Evolutionary conservation across 2,888 invertebrate genomes (phyloP).

Genomic region (Pharmacophagus antenor): DNA sequence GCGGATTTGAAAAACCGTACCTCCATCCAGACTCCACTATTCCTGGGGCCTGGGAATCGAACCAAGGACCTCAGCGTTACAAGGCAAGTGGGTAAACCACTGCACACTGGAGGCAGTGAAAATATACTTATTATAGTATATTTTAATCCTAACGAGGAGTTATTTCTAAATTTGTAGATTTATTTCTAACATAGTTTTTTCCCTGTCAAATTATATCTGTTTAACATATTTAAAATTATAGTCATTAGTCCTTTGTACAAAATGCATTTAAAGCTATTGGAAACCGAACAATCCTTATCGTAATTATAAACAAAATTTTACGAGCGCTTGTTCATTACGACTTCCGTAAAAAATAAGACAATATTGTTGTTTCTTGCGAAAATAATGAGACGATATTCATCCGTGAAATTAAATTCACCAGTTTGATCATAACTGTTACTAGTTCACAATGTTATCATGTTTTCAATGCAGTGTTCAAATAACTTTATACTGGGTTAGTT

Average conservation of each 20-base stretch:
- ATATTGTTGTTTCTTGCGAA: constrained; percentile 35
- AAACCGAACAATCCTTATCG: constrained; percentile 37
- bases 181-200: no score
- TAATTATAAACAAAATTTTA: constrained; percentile 50
- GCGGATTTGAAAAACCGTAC: no score
- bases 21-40: no score
- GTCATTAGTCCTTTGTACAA: not conserved
- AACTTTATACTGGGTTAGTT: constrained; percentile 30
- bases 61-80: no score
- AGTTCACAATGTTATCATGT: constrained; percentile 24
- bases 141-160: no score
- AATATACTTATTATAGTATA: no score
- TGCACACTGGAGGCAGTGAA: no score
- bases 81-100: no score
- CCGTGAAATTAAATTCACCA: constrained; percentile 49
- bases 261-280: constrained; percentile 1
- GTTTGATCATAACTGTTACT: constrained; percentile 33
- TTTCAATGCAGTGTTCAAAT: constrained; percentile 21
- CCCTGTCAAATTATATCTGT: no score
- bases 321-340: constrained; percentile 64
- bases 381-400: constrained; percentile 46
- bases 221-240: not conserved
- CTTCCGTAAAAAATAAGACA: constrained; percentile 53
- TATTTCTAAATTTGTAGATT: no score
- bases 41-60: no score